These are phyloP conservation scores for Microplitis deprimator DNA, from an alignment of 2,888 invertebrate genomes.

Conservation along the genomic window DNA sequence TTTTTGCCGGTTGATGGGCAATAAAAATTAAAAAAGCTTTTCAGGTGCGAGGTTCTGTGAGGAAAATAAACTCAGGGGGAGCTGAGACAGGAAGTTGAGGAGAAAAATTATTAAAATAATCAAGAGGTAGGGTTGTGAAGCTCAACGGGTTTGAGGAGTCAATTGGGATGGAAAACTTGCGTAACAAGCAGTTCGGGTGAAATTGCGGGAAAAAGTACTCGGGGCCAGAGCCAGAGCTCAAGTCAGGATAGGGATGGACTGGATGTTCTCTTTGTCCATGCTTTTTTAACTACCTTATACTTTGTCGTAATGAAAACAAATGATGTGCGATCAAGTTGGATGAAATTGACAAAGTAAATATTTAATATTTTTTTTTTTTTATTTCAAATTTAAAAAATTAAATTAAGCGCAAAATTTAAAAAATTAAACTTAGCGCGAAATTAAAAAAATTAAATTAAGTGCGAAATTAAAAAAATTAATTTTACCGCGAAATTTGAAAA, in stretches of 20 bases:
- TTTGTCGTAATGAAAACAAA: slow-evolving; percentile 58
- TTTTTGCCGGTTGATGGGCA: slow-evolving; percentile 63
- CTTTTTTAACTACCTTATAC: slow-evolving; percentile 28
- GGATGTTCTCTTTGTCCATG: slow-evolving; percentile 39
- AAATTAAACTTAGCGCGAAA: too few relatives aligned
- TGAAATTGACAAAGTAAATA: not conserved
- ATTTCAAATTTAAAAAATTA: too few relatives aligned
- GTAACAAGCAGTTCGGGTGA: slow-evolving; percentile 65
- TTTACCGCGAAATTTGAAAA: too few relatives aligned
- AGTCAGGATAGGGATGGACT: slow-evolving; percentile 36
- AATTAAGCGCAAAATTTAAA: too few relatives aligned
- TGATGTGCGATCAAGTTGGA: slow-evolving; percentile 52
- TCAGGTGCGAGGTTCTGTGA: slow-evolving; percentile 46
- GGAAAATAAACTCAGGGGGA: slow-evolving; percentile 39
- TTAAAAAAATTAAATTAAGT: too few relatives aligned
- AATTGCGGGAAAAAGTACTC: slow-evolving; percentile 63
- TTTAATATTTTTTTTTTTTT: too few relatives aligned
- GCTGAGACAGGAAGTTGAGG: slow-evolving; percentile 52
- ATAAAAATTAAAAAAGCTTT: slow-evolving; percentile 64
- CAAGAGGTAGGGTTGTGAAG: slow-evolving; percentile 54
- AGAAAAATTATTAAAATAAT: slow-evolving; percentile 69
- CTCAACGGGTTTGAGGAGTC: slow-evolving; percentile 51
- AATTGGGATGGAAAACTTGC: slow-evolving; percentile 67
- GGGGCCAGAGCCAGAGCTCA: too few relatives aligned
- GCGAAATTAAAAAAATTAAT: too few relatives aligned